Evolutionary conservation across 2,113 vertebrate species (phyloP), one percentile per base, ranked within the genome.

Genomic region (Bettongia penicillata): DNA sequence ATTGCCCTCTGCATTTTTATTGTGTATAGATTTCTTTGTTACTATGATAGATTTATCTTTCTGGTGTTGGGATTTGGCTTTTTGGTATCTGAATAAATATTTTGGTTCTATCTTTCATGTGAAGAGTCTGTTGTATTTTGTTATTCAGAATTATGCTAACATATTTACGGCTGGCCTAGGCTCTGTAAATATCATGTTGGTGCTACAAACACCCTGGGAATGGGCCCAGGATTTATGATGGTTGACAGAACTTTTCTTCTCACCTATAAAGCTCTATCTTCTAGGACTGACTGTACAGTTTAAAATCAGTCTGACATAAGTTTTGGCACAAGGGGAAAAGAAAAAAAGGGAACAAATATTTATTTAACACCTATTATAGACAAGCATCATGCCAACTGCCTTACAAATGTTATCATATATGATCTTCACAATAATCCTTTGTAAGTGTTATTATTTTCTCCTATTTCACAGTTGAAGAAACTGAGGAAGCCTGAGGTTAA

Each of bases 291-390:
- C 48, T 37, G 0, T 9, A 8, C n/a, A 4, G n/a, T 5, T 52
- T 2, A 48, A n/a, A 90, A 24, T 0, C 16, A 12, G 12, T 7
- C 8, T 43, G 0, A 43, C 8, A 61, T 77, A 9, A 90, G 19
- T 8, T 10, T 1, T 10, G 0, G 16, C 23, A 0, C 0, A 6
- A 43, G 2, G 9, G 19, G 90, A 8, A 89, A 84, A 31, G 57
- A 31, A 68, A 37, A 4, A 31, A 68, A 68, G 9, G 10, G 57
- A 68, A 31, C 57, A 68, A 37, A 10, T 37, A 68, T 68, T 61
- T 31, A 31, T 12, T 11, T 14, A 37, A 12, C 11, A 68, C 57
- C 57, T 68, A 68, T 12, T 28, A 28, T 61, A 68, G 24, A 0
- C 55, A 57, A 26, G 26, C 26, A 28, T 26, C 28, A 26, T 68